phyloP scores from a whole-genome alignment of 2,113 vertebrate species.

The Ceyx melanurus region DNA sequence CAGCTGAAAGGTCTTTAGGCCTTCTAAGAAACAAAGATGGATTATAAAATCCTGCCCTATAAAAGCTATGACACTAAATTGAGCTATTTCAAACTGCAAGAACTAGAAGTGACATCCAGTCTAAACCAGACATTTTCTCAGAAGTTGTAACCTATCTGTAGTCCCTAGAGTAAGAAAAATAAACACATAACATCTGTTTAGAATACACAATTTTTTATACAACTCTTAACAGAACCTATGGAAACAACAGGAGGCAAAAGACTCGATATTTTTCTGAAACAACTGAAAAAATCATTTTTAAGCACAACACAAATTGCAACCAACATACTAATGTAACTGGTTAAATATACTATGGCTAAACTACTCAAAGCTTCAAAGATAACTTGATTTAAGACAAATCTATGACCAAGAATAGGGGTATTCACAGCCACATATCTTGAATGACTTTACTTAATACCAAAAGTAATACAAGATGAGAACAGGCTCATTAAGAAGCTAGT shows the following conservation, averaged over 20 bases:
- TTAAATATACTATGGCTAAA: background rate
- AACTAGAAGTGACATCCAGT: background rate
- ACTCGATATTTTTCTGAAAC: background rate
- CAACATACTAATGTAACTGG: background rate
- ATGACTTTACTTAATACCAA: background rate
- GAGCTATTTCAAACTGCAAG: background rate
- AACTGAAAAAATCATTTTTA: background rate
- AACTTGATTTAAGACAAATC: background rate
- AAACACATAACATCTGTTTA: background rate
- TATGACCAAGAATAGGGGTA: background rate
- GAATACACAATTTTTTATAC: background rate
- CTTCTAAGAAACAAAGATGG: background rate
- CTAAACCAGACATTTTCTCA: background rate
- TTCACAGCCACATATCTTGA: background rate
- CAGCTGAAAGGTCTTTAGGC: background rate
- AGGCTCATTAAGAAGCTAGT: background rate
- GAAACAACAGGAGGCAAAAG: background rate
- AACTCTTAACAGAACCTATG: background rate
- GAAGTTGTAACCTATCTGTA: background rate
- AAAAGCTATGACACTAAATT: background rate
- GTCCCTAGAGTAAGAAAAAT: background rate
- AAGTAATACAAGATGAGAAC: background rate
- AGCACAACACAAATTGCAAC: background rate
- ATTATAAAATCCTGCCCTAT: background rate
- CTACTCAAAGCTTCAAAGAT: background rate